Evolutionary conservation across 2,797 vertebrate species (phyloP), one percentile per base, ranked within the genome.

Genomic region (Intellagama lesueurii): DNA sequence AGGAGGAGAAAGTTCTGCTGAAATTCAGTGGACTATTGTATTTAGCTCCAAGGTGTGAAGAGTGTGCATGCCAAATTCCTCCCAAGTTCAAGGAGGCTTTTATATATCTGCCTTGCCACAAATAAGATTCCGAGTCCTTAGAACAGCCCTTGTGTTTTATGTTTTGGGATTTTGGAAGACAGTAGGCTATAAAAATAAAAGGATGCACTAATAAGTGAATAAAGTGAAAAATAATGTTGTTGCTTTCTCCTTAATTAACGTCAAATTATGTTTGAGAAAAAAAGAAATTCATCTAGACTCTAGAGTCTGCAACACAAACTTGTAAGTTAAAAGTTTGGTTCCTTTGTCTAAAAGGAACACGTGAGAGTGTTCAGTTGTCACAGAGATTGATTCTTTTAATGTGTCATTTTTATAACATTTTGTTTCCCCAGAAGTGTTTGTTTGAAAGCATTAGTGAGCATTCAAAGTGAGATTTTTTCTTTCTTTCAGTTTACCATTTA

Each of bases 391-490:
- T 73, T 85, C 8, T 24, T 81, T 73, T 75, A 85, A 84, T 79
- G 47, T 79, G 9, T 22, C 7, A 32, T 85, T 78, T 73, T 75
- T 70, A 70, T 85, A 73, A 66, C 75, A 56, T 40, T 70, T 56
- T 56, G 26, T 60, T n/a, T 81, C 70, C 30, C 26, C 72, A 89
- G 35, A 72, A 79, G n/a, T 86, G 16, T 73, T 81, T 76, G 35
- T 24, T 47, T 73, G 56, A 81, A 75, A 84, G 73, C n/a, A 81
- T 81, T 49, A 75, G 56, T 52, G 75, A 81, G 24, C 28, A 75
- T 86, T 85, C 69, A 86, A 32, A 89, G 56, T 85, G 70, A 73
- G 35, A 64, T 73, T 69, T 76, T 44, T 87, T 56, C 2, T 68
- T 73, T 40, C 56, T 85, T 24, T 24, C 28, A 35, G 16, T 35